phyloP scores from a whole-genome alignment of 2,113 vertebrate genomes.

The Muntiacus reevesi region DNA sequence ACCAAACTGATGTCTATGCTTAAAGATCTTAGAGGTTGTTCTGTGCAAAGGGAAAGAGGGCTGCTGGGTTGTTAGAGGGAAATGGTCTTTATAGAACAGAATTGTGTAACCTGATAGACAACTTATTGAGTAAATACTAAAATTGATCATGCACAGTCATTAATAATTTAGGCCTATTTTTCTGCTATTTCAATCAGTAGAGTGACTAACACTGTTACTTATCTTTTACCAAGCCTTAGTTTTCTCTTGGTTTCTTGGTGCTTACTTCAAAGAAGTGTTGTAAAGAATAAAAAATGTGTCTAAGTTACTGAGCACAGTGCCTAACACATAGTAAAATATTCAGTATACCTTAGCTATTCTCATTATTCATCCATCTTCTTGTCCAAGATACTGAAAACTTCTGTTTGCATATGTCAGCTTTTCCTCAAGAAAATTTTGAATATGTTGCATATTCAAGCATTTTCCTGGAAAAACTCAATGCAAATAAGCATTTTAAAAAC shows the following conservation, averaged over 20 bases:
- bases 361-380: neutral
- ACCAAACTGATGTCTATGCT: neutral
- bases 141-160: neutral
- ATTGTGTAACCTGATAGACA: neutral
- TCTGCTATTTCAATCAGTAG: neutral
- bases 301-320: neutral
- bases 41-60: neutral
- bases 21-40: neutral
- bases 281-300: neutral
- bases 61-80: neutral
- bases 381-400: neutral
- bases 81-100: neutral
- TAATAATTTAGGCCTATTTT: neutral
- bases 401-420: constrained; percentile 13
- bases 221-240: neutral
- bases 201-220: neutral
- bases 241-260: neutral
- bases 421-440: constrained; percentile 27
- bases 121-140: neutral
- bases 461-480: neutral
- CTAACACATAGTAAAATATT: neutral
- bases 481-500: neutral
- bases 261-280: neutral
- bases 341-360: neutral
- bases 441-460: neutral